Conservation (phyloP, 2,113 vertebrate genomes). For the Manacus vitellinus region DNA sequence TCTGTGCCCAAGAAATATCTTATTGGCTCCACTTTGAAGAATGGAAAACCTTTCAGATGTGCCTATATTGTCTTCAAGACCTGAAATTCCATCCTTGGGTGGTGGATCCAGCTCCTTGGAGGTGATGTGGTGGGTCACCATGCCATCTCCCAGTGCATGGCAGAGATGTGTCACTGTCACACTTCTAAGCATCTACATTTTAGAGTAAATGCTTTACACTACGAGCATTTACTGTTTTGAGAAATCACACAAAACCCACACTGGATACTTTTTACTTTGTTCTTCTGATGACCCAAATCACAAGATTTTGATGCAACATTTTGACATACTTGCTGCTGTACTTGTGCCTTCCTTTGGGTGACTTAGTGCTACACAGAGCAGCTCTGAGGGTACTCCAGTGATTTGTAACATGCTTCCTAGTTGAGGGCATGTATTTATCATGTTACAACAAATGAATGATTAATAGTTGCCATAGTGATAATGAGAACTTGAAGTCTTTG, state of each 20-base stretch:
- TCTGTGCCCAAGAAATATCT: background rate
- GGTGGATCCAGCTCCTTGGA: background rate
- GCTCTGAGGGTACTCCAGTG: conserved; percentile 24
- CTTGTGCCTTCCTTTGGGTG: conserved; percentile 16
- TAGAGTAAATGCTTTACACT: background rate
- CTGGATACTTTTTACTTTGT: background rate
- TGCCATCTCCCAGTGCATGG: background rate
- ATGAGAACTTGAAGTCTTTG: conserved; percentile 31
- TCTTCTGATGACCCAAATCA: background rate
- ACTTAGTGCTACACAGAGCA: background rate
- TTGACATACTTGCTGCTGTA: background rate
- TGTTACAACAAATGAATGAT: conserved; percentile 44
- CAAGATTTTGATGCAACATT: background rate
- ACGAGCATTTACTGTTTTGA: background rate
- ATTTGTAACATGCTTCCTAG: conserved; percentile 44
- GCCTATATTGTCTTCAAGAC: background rate
- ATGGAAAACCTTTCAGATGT: background rate
- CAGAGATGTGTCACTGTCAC: background rate
- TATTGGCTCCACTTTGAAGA: background rate
- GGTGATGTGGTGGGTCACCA: background rate
- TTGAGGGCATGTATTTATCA: conserved; percentile 54
- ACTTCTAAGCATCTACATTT: background rate
- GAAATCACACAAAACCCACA: background rate
- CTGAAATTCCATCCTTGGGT: background rate
- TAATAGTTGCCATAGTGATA: conserved; percentile 67